Conservation (phyloP, 2,113 vertebrate genomes). For the Triplophysa siluroides region DNA sequence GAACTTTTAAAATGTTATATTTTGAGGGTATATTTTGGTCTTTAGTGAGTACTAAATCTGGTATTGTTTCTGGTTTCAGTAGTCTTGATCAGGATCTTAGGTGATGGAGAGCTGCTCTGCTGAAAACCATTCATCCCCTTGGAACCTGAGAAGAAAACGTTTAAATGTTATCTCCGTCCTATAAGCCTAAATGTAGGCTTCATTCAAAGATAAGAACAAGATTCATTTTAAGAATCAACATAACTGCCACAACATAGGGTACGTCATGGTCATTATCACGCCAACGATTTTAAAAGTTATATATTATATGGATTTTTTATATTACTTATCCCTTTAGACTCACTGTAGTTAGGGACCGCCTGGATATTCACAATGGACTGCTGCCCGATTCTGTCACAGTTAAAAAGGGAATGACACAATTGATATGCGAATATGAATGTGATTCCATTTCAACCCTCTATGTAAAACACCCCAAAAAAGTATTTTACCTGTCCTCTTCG, state of each 20-base stretch:
- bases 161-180: not conserved
- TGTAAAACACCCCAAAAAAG: too few relatives aligned
- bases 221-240: not conserved
- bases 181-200: too few relatives aligned
- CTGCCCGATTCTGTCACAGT: constrained; percentile 67
- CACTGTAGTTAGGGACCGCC: constrained; percentile 68
- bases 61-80: constrained; percentile 70
- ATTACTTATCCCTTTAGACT: constrained; percentile 51
- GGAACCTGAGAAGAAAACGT: constrained; percentile 52
- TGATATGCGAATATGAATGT: constrained; percentile 3
- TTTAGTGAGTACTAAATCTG: constrained; percentile 69
- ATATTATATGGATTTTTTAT: not conserved
- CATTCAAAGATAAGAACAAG: too few relatives aligned
- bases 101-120: constrained; percentile 64
- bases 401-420: not conserved
- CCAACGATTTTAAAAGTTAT: too few relatives aligned
- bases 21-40: not conserved
- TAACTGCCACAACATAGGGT: not conserved
- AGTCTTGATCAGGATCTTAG: constrained; percentile 75
- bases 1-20: not conserved
- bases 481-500: constrained; percentile 81
- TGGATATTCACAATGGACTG: constrained; percentile 73
- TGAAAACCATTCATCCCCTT: constrained; percentile 66
- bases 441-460: not conserved
- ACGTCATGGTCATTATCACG: too few relatives aligned